phyloP scores from a whole-genome alignment of 2,113 vertebrate genomes.

The Cryptotis parvus region DNA sequence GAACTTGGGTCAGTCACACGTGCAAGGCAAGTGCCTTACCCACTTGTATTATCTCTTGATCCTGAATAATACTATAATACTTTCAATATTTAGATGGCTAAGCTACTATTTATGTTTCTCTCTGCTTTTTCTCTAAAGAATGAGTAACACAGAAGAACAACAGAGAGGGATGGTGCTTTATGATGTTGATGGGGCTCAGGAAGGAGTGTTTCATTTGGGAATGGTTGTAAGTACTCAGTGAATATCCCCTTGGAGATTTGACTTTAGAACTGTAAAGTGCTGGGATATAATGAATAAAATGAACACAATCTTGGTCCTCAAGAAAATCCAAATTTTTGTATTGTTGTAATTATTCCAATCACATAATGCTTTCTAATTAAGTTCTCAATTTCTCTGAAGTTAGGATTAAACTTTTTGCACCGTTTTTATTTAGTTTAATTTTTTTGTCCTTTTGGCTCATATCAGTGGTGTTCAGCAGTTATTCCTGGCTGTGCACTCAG shows the following conservation, averaged over 20 bases:
- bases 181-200: neutral
- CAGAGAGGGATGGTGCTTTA: conserved; percentile 1
- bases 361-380: neutral
- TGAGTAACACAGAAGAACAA: neutral
- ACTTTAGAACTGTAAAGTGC: neutral
- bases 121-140: neutral
- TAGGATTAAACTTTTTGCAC: neutral
- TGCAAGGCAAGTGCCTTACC: too few relatives aligned
- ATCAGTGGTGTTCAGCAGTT: too few relatives aligned
- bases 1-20: too few relatives aligned
- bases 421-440: neutral
- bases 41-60: neutral
- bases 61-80: too few relatives aligned
- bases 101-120: too few relatives aligned
- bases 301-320: neutral
- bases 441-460: too few relatives aligned
- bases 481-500: too few relatives aligned
- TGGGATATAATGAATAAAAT: neutral
- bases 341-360: neutral
- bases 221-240: neutral
- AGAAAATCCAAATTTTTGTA: conserved; percentile 8
- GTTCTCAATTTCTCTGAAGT: too few relatives aligned
- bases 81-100: too few relatives aligned
- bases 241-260: neutral
- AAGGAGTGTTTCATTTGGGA: neutral